Base-by-base conservation (phyloP, 1,140 invertebrate species). In the Oppia nitens region DNA sequence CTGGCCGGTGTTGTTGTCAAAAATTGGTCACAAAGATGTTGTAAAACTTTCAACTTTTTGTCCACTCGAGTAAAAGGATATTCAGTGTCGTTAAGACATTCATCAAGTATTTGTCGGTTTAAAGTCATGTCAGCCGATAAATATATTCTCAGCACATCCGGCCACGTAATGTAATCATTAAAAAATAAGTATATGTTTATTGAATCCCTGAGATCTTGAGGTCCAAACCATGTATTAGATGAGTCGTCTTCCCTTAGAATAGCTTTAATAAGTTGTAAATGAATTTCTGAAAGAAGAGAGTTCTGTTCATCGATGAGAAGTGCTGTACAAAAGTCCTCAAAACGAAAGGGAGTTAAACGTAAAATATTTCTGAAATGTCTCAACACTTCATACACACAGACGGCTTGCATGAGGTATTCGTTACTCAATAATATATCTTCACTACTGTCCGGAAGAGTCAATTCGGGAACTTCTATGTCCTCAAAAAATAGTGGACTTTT, bases 281-380 rank as follows among this genome's bases (percentile, higher is more conserved):
- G 92, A 64, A 94, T 81, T 74, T 98, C 93, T 17, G 84, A 82
- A 9, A 97, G 72, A 29, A 98, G 72, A 68, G 81, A 83, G 64
- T 83, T 90, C 70, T 94, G 87, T 71, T 97, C 91, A 66, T 95
- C 87, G 67, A 82, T 85, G 55, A 83, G 76, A n/a, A 97, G 67
- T 29, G 88, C 85, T 9, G 87, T 85, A 77, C 90, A 92, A 69
- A 97, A 87, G 72, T 97, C 92, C 77, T 97, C 94, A 71, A 96
- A 83, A 61, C 88, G 79, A 73, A 95, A 96, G 50, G 89, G 90
- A 17, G 91, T 92, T 3, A 98, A 73, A 56, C 92, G 77, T 6
- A 96, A 81, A 62, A 92, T 77, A 65, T 84, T 84, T 64, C 86
- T 78, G 71, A 95, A 97, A 68, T 91, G 85, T 64, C 91, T 77